These are phyloP conservation scores for Myotis vivesi DNA, from an alignment of 2,797 vertebrate genomes.

Conservation along the genomic window DNA sequence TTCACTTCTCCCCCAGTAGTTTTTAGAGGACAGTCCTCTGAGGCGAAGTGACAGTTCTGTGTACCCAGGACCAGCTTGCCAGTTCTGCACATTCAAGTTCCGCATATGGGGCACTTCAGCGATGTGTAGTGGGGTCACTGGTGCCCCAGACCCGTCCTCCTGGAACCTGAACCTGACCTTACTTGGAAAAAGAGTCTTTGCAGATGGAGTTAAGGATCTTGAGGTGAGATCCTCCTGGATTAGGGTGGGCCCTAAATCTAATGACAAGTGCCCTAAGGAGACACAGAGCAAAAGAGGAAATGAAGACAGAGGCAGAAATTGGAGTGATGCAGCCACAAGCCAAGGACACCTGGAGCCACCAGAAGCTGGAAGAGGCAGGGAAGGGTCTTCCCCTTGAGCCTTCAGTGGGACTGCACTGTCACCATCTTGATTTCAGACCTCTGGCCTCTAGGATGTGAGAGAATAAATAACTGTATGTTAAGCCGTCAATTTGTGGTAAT, in stretches of 20 bases:
- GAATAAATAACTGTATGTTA: neutral
- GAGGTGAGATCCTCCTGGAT: neutral
- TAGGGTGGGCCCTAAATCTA: neutral
- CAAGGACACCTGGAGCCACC: neutral
- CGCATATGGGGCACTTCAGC: neutral
- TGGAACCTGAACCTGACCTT: neutral
- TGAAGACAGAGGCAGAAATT: neutral
- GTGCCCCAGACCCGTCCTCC: neutral
- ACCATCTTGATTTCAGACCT: neutral
- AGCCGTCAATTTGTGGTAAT: neutral
- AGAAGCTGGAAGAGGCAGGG: neutral
- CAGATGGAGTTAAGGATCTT: neutral
- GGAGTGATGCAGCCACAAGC: neutral
- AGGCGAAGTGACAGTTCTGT: neutral
- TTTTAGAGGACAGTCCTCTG: neutral
- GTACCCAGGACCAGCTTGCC: neutral
- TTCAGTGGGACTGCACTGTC: fast-evolving
- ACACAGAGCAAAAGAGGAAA: neutral
- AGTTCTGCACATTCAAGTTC: neutral
- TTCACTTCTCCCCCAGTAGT: neutral
- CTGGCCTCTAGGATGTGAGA: neutral
- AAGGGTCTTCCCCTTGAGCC: neutral
- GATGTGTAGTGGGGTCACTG: neutral
- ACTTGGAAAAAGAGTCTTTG: neutral
- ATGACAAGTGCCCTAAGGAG: neutral